Evolutionary conservation across 1,140 invertebrate species (phyloP).

Genomic region (Myzus persicae): DNA sequence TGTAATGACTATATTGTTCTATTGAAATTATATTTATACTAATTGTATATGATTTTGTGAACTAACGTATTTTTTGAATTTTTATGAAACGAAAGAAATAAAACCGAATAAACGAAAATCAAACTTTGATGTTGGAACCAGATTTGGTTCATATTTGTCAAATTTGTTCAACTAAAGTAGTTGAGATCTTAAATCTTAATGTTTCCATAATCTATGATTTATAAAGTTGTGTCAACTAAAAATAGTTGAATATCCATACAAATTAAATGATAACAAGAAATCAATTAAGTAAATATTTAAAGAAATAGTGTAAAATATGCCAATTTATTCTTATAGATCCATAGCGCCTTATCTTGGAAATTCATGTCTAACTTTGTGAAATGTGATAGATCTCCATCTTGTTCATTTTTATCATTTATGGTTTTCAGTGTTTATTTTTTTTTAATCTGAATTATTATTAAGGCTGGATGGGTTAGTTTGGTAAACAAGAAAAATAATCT

Average conservation of each 20-base stretch:
- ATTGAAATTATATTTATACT: background rate
- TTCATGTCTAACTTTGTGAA: background rate
- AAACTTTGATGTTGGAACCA: background rate
- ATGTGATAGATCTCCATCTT: too few species aligned
- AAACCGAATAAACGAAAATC: background rate
- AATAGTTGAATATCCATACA: background rate
- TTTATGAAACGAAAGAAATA: background rate
- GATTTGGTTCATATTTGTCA: background rate
- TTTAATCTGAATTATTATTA: too few species aligned
- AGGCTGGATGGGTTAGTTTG: too few species aligned
- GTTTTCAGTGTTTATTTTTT: background rate
- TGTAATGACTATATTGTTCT: background rate
- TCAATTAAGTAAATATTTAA: background rate
- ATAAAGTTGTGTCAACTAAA: background rate
- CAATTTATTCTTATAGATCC: background rate
- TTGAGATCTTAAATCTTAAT: background rate
- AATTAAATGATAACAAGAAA: background rate
- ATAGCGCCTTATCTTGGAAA: background rate
- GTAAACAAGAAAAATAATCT: background rate
- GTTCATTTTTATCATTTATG: background rate
- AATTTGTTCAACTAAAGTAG: background rate
- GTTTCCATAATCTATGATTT: background rate
- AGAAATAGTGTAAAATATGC: background rate
- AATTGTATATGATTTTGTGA: background rate
- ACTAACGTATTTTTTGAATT: background rate